Conservation (phyloP, 1,140 invertebrate species). For the Mamestra configurata region DNA sequence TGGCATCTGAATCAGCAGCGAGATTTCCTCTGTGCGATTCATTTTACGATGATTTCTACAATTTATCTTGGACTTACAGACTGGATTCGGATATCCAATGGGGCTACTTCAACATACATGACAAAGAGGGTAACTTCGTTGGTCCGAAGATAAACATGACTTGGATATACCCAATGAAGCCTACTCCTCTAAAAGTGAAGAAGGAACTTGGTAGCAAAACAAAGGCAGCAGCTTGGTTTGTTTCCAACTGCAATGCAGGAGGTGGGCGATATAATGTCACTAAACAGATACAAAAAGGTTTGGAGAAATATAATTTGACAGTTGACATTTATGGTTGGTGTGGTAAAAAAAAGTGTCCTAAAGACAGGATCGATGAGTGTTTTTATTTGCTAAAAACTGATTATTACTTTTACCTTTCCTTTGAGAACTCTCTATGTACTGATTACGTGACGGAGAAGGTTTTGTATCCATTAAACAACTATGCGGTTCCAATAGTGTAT, state of each 20-base stretch:
- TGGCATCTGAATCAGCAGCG: slow-evolving; percentile 65
- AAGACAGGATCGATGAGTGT: slow-evolving; percentile 68
- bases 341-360: slow-evolving; percentile 67
- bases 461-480: slow-evolving; percentile 69
- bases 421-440: slow-evolving; percentile 71
- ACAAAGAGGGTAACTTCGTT: slow-evolving; percentile 63
- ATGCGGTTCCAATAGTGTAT: slow-evolving; percentile 74
- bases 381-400: slow-evolving; percentile 63
- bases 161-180: slow-evolving; percentile 67
- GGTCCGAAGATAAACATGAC: slow-evolving; percentile 73
- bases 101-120: slow-evolving; percentile 63
- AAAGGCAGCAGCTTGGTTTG: slow-evolving; percentile 76
- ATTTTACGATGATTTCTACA: slow-evolving; percentile 70
- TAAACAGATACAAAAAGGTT: slow-evolving; percentile 55
- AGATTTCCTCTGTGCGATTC: slow-evolving; percentile 66
- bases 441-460: slow-evolving; percentile 77
- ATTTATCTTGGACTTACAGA: slow-evolving; percentile 75
- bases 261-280: slow-evolving; percentile 54
- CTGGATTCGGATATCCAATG: slow-evolving; percentile 71
- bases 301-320: slow-evolving; percentile 62
- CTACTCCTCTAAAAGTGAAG: slow-evolving; percentile 61
- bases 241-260: slow-evolving; percentile 67
- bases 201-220: slow-evolving; percentile 64
- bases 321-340: slow-evolving; percentile 75
- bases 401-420: slow-evolving; percentile 79